Base-by-base conservation (phyloP, 2,113 vertebrate genomes). In the Rhineura floridana region DNA sequence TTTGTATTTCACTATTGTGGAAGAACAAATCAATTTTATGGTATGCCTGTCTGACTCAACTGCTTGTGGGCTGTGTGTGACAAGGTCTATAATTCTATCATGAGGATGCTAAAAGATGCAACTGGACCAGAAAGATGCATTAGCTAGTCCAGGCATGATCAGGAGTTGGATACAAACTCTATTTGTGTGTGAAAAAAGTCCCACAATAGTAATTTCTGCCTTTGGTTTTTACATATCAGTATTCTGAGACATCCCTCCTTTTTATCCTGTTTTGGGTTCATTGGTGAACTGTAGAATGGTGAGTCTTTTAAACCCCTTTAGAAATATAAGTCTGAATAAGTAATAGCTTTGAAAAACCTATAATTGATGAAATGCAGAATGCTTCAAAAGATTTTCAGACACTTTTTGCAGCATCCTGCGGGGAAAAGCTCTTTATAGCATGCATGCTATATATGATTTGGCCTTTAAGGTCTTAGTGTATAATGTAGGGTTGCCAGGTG, bases 11-110 rank as follows among this genome's bases (percentile, higher is more conserved):
- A 46, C 19, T 73, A 81, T 73, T 81, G 30, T 87, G 33, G 39
- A 70, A 48, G 33, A 85, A 87, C 69, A 81, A 87, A 81, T 81
- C 50, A 87, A 11, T 81, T 87, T 81, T 59, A 87, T 28, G 10
- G 39, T 55, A 72, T n/a, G 28, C 42, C 65, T 73, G 67, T 59
- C 67, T 59, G 65, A 36, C 42, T 87, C 36, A 70, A 62, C 12
- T 62, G 48, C 48, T 81, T 84, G 78, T 72, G 52, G 78, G 52
- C 42, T 81, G 59, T 21, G n/a, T 73, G 67, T 72, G 55, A 81
- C 36, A 46, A 79, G 30, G 62, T 30, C 62, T 79, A 52, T 63
- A 79, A 69, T 86, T 86, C 76, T 69, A 52, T 69, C 85, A 52
- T 55, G 63, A 80, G n/a, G 63, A 69, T 79, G 73, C 59, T 86